These are phyloP conservation scores for Xenopus borealis DNA, from an alignment of 2,113 vertebrate genomes.

Conservation along the genomic window DNA sequence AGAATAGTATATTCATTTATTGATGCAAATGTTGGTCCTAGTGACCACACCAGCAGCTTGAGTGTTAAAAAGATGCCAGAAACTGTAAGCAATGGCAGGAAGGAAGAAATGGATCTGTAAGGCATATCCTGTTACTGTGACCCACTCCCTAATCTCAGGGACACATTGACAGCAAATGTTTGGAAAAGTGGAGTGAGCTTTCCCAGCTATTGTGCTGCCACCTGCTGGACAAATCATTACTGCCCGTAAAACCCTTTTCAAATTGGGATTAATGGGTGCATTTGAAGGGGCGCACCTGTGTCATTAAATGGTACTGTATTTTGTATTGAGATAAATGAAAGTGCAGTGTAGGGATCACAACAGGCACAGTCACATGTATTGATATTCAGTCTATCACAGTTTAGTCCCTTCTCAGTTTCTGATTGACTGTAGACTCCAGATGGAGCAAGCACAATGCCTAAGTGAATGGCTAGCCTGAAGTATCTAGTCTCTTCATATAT, in stretches of 20 bases:
- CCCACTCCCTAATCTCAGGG: conserved; percentile 46
- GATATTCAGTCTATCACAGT: too few relatives aligned
- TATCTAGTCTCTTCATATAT: too few relatives aligned
- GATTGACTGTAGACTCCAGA: too few relatives aligned
- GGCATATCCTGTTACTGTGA: conserved; percentile 39
- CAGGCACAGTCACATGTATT: too few relatives aligned
- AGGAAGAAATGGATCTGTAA: conserved; percentile 46
- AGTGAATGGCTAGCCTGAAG: too few relatives aligned
- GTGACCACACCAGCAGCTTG: not conserved
- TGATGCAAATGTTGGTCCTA: too few relatives aligned
- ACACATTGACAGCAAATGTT: conserved; percentile 27
- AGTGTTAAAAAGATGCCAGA: conserved; percentile 37
- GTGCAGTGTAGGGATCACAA: not conserved
- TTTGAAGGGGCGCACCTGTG: conserved; percentile 19
- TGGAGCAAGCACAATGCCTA: too few relatives aligned
- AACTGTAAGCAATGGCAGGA: conserved; percentile 40
- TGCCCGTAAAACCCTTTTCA: not conserved
- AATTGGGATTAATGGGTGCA: conserved; percentile 28
- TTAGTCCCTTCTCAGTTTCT: too few relatives aligned
- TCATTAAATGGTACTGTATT: conserved; percentile 5
- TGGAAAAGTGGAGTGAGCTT: not conserved
- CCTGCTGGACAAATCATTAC: not conserved
- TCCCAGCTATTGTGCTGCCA: not conserved
- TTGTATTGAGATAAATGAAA: not conserved
- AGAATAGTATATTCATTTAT: too few relatives aligned